Conservation (phyloP, 2,888 invertebrate genomes). For the Chirona hameri region DNA sequence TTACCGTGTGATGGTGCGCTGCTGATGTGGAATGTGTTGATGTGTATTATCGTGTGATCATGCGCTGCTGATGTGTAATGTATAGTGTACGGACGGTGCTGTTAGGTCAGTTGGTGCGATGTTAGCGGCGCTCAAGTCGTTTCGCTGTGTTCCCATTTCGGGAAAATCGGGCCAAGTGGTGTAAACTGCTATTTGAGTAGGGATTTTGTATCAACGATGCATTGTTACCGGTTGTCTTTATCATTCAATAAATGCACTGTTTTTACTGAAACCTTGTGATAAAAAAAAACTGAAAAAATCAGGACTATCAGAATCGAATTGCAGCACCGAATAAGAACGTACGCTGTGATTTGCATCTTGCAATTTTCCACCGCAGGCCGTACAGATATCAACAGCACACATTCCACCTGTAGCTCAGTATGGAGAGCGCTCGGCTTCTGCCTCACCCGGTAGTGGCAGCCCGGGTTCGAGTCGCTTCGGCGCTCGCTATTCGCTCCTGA, state of each 20-base stretch:
- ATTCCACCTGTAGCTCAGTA: too few species aligned
- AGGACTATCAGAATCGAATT: too few species aligned
- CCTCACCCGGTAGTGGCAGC: too few species aligned
- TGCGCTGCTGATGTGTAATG: not conserved
- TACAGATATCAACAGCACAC: too few species aligned
- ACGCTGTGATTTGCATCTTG: too few species aligned
- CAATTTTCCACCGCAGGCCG: too few species aligned
- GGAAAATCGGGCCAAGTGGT: not conserved
- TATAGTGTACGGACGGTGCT: not conserved
- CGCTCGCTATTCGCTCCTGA: too few species aligned
- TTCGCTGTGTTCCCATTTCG: not conserved
- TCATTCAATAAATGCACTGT: conserved; percentile 5
- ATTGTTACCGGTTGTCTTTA: not conserved
- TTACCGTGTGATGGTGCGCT: not conserved
- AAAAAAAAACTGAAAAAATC: too few species aligned
- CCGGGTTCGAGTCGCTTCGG: too few species aligned
- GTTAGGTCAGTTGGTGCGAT: not conserved
- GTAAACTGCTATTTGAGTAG: not conserved
- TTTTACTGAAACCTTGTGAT: not conserved
- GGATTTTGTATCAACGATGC: not conserved
- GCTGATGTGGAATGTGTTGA: not conserved
- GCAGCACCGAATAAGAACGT: too few species aligned
- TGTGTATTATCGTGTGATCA: not conserved
- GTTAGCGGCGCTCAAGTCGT: not conserved
- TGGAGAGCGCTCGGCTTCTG: too few species aligned